Evolutionary conservation across 2,113 vertebrate species (phyloP), one percentile per base, ranked within the genome.

Genomic region (Sula dactylatra): DNA sequence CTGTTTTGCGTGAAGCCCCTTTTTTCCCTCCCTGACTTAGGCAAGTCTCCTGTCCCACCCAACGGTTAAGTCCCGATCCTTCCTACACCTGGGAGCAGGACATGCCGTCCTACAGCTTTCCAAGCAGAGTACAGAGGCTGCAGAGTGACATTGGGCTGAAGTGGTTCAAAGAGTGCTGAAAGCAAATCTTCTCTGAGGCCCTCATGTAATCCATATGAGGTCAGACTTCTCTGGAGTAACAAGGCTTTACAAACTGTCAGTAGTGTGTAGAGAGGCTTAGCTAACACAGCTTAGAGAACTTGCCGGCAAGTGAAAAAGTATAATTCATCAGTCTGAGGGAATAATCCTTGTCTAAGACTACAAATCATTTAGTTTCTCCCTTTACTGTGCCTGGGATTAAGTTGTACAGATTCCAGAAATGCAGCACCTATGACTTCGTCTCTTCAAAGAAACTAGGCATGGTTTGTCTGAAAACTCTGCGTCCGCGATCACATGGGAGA

Each of bases 321-420:
- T 86, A 59, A 78, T 89, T 86, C 56, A 71, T 71, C 59, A 42
- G 50, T 74, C 49, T 47, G 65, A 96, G 69, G 65, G 65, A 95
- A 54, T 92, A 88, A 84, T 86, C 88, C 80, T 70, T 67, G 29
- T 29, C 0, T 40, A 55, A 69, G n/a, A 65, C 49, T 70, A 21
- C 31, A 87, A 95, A 93, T 86, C 17, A 58, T 49, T 86, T 69
- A 16, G n/a, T 84, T 79, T 36, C 47, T 87, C 62, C 58, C 40
- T 72, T 84, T 79, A 65, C 56, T 72, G 36, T 82, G 70, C 50
- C 49, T 52, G n/a, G 65, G 84, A 92, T 82, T 86, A 81, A 45
- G 21, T 7, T 21, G 40, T 38, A 78, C 25, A 17, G 59, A 45
- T 67, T 89, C 73, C 47, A 65, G 73, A 82, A 87, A 71, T 1